Evolutionary conservation across 2,888 invertebrate species (phyloP).

Genomic region (Toxonevra muliebris): DNA sequence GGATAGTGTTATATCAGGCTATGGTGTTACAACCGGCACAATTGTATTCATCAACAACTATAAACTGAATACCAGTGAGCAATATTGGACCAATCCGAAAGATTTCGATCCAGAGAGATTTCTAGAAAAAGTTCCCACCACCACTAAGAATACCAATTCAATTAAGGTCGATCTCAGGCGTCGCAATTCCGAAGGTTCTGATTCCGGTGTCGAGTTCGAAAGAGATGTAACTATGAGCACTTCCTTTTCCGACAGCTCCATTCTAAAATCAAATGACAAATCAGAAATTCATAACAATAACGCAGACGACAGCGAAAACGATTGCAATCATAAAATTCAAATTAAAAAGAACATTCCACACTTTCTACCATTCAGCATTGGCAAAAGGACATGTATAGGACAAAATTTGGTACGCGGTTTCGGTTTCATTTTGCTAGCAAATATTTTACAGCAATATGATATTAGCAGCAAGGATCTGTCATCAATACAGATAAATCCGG

Average conservation of each 20-base stretch:
- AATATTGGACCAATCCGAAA: slow-evolving; percentile 78
- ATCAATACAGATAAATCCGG: slow-evolving; percentile 71
- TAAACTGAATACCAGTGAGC: slow-evolving; percentile 76
- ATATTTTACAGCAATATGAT: slow-evolving; percentile 77
- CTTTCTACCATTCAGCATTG: slow-evolving; percentile 87
- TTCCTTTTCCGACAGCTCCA: neutral
- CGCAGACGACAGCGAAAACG: slow-evolving; percentile 16
- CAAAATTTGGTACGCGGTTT: slow-evolving; percentile 82
- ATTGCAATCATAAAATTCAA: slow-evolving; percentile 49
- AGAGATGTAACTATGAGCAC: slow-evolving; percentile 41
- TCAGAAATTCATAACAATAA: neutral
- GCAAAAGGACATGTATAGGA: slow-evolving; percentile 87
- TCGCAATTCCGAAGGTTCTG: slow-evolving; percentile 66
- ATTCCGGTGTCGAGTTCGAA: slow-evolving; percentile 70
- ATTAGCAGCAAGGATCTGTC: slow-evolving; percentile 69
- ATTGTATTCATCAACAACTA: slow-evolving; percentile 87
- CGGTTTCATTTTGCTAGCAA: slow-evolving; percentile 77
- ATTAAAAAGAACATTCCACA: slow-evolving; percentile 72
- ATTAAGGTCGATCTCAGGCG: slow-evolving; percentile 31
- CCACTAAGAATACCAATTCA: slow-evolving; percentile 1
- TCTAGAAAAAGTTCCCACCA: slow-evolving; percentile 64
- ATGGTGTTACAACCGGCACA: slow-evolving; percentile 78
- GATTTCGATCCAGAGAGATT: slow-evolving; percentile 82
- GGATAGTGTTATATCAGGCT: slow-evolving; percentile 77
- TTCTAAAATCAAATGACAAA: neutral